Conservation (phyloP, 1,140 invertebrate species). For the Pissodes strobi region DNA sequence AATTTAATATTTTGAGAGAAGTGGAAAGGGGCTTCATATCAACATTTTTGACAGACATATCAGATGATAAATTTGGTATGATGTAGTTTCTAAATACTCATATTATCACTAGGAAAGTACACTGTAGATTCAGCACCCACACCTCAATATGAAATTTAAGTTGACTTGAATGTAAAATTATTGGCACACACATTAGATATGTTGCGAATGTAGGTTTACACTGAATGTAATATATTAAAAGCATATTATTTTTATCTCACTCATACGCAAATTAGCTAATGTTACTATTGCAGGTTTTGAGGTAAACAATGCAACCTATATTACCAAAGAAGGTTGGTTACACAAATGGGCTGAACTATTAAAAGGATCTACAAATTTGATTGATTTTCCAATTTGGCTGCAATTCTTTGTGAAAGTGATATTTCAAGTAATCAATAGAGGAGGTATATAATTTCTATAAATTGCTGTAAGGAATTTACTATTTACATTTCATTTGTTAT, state of each 20-base stretch:
- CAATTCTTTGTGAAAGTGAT: conserved; percentile 73
- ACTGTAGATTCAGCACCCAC: no score
- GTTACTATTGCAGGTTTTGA: conserved; percentile 48
- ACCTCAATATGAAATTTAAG: no score
- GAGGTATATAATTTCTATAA: conserved; percentile 57
- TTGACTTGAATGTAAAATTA: no score
- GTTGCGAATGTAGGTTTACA: no score
- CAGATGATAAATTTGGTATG: conserved; percentile 52
- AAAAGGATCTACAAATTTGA: conserved; percentile 60
- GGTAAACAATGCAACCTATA: conserved; percentile 49
- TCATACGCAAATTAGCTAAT: neutral
- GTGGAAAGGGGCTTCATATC: conserved; percentile 70
- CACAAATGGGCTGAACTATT: conserved; percentile 67
- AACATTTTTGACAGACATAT: conserved; percentile 62
- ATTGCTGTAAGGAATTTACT: no score
- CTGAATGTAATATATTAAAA: no score
- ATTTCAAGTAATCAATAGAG: conserved; percentile 72
- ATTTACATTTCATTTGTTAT: conserved; percentile 43
- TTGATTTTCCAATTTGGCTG: conserved; percentile 69
- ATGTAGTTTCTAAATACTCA: conserved; percentile 17
- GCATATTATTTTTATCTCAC: no score
- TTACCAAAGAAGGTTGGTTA: conserved; percentile 66
- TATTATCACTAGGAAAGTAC: no score
- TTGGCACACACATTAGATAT: no score
- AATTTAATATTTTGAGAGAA: conserved; percentile 69